phyloP scores from a whole-genome alignment of 2,113 vertebrate genomes.

The Garra rufa region DNA sequence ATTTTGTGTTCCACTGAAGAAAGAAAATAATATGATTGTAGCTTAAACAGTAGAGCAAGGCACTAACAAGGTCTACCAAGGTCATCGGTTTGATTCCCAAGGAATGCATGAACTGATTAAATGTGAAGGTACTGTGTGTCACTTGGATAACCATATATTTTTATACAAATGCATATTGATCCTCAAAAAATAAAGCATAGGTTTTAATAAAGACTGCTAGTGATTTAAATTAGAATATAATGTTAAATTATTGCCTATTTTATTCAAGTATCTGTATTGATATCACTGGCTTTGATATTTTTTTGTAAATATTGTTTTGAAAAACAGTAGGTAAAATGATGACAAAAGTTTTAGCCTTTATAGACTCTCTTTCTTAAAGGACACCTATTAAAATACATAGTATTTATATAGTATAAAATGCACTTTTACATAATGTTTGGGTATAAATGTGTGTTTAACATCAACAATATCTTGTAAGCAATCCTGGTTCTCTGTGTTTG shows the following conservation, averaged over 20 bases:
- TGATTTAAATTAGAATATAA: neutral
- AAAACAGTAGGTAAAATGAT: neutral
- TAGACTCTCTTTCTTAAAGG: no score
- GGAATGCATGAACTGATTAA: neutral
- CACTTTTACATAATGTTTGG: no score
- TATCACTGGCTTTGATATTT: neutral
- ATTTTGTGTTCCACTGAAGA: neutral
- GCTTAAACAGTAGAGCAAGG: neutral
- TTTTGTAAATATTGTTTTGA: neutral
- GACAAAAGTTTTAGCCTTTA: neutral
- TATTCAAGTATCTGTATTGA: neutral
- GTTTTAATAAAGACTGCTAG: no score
- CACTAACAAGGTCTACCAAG: neutral
- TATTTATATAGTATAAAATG: no score
- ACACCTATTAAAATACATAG: no score
- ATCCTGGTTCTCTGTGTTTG: no score
- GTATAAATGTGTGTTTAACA: no score
- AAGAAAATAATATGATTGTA: neutral
- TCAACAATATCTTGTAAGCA: no score
- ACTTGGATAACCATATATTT: neutral
- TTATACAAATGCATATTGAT: no score
- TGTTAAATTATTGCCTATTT: neutral
- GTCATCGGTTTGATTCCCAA: neutral
- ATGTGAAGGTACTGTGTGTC: neutral
- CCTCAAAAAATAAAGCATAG: no score